A percentile compares a stretch with the other conserved stretches of the same genome.
Evolutionary conservation across 1,140 invertebrate genomes (phyloP).

Genomic region (Pygmarrhopalites habei): DNA sequence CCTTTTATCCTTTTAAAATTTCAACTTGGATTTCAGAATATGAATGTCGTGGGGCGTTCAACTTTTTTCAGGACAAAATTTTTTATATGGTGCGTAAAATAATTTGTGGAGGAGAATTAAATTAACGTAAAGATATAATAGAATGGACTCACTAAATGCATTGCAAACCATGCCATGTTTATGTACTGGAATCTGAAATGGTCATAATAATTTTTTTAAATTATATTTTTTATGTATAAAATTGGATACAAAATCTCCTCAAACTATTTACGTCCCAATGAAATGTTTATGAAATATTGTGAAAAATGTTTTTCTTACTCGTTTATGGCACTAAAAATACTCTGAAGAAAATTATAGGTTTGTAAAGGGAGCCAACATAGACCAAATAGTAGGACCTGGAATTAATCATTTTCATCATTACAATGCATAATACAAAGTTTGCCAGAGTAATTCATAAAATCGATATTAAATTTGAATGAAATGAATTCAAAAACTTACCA

Average conservation of each 20-base stretch:
- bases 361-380: constrained; percentile 75
- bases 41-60: neutral
- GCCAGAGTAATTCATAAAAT: too few species aligned
- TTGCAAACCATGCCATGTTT: constrained; percentile 66
- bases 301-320: constrained; percentile 51
- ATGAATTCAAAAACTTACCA: too few species aligned
- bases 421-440: too few species aligned
- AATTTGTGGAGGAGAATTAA: neutral
- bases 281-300: too few species aligned
- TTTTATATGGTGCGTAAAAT: neutral
- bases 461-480: too few species aligned
- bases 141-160: constrained; percentile 56
- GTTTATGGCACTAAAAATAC: constrained; percentile 61
- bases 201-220: too few species aligned
- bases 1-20: neutral
- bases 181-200: constrained; percentile 60
- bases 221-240: too few species aligned
- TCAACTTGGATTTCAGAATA: neutral
- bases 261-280: too few species aligned
- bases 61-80: neutral
- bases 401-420: too few species aligned
- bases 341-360: constrained; percentile 63
- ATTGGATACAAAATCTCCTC: too few species aligned
- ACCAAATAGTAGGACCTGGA: constrained; percentile 68
- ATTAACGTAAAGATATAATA: constrained; percentile 20